These are phyloP conservation scores for Glaucomys volans DNA, from an alignment of 2,113 vertebrate genomes.

Conservation along the genomic window DNA sequence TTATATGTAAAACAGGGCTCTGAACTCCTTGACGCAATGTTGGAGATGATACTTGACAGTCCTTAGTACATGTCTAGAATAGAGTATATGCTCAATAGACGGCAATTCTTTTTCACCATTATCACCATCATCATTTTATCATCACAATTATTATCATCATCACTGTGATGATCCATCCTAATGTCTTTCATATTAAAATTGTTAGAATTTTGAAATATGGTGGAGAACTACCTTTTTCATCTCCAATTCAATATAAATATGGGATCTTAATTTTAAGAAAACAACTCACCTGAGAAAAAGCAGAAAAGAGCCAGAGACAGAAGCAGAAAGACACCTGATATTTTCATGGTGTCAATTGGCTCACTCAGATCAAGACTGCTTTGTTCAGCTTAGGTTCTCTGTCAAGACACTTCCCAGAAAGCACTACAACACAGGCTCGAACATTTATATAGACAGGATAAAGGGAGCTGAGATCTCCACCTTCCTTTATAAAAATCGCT, in stretches of 20 bases:
- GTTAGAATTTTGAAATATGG: conserved; percentile 30
- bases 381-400: conserved; percentile 53
- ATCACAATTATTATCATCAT: not conserved
- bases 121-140: not conserved
- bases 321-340: conserved; percentile 83
- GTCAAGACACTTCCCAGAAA: conserved; percentile 70
- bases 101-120: not conserved
- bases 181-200: not conserved
- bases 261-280: conserved; percentile 50
- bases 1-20: not conserved
- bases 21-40: not conserved
- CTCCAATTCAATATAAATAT: not conserved
- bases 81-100: not conserved
- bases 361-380: conserved; percentile 63
- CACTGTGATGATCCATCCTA: not conserved
- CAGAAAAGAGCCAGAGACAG: conserved; percentile 86
- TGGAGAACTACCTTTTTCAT: not conserved
- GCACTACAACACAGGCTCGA: conserved; percentile 32
- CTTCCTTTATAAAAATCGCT: conserved; percentile 86
- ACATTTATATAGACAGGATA: conserved; percentile 49
- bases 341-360: conserved; percentile 84
- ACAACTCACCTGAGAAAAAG: conserved; percentile 86
- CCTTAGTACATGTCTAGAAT: not conserved
- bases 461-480: conserved; percentile 82
- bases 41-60: not conserved